These are phyloP conservation scores for Lucifuga dentata DNA, from an alignment of 2,113 vertebrate species.

Conservation along the genomic window DNA sequence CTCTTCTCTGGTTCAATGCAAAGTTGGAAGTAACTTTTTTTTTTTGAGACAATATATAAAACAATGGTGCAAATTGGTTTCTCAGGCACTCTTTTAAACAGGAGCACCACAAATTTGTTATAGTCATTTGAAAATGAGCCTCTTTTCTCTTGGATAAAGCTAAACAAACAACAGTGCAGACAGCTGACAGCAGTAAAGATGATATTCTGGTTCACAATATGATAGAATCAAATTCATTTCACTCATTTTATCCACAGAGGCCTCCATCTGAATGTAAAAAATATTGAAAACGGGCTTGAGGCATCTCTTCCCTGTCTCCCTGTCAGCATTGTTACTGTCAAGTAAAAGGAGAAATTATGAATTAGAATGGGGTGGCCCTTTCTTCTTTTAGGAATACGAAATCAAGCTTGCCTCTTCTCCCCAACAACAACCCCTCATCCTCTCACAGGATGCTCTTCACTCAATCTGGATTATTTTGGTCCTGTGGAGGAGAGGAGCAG, in stretches of 20 bases:
- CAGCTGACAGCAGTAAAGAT: too few relatives aligned
- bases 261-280: background rate
- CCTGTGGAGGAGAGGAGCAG: conserved; percentile 91
- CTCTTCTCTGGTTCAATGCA: conserved; percentile 6
- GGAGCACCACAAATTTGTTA: too few relatives aligned
- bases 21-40: background rate
- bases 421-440: conserved; percentile 69
- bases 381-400: conserved; percentile 33
- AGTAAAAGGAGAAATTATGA: conserved; percentile 15
- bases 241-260: too few relatives aligned
- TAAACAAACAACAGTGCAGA: too few relatives aligned
- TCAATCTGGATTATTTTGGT: conserved; percentile 97
- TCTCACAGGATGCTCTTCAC: conserved; percentile 89
- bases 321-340: background rate
- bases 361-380: background rate
- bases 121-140: too few relatives aligned
- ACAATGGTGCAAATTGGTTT: too few relatives aligned
- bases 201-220: too few relatives aligned
- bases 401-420: background rate
- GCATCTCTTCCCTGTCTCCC: background rate
- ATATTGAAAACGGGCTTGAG: background rate
- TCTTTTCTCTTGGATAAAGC: too few relatives aligned
- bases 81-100: too few relatives aligned
- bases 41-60: background rate
- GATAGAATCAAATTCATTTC: too few relatives aligned